phyloP scores from a whole-genome alignment of 2,888 invertebrate species.

The Nowickia ferox region DNA sequence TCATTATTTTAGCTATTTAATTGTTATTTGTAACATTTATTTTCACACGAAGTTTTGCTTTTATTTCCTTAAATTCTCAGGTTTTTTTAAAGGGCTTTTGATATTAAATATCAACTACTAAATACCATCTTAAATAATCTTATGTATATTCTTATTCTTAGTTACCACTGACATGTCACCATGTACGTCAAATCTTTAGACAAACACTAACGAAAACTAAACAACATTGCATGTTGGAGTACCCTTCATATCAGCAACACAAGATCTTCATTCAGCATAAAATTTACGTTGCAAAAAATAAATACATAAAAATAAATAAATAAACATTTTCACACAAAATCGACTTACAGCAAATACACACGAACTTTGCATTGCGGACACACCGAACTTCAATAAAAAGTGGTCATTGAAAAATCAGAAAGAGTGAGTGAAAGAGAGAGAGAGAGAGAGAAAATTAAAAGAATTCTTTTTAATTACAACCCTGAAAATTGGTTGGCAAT shows the following conservation, averaged over 20 bases:
- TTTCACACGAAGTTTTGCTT: too few species aligned
- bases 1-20: too few species aligned
- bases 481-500: slow-evolving; percentile 79
- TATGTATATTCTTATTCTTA: not conserved
- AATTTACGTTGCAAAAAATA: slow-evolving; percentile 14
- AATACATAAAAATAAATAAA: not conserved
- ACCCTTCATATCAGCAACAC: slow-evolving; percentile 60
- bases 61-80: not conserved
- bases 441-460: slow-evolving; percentile 1
- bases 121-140: not conserved
- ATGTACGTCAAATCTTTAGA: slow-evolving; percentile 37
- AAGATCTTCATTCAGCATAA: slow-evolving; percentile 46
- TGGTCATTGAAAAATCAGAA: not conserved
- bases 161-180: slow-evolving; percentile 54
- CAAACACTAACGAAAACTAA: not conserved
- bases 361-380: slow-evolving; percentile 21
- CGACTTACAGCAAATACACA: not conserved
- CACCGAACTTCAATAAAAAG: not conserved
- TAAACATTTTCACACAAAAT: slow-evolving; percentile 45
- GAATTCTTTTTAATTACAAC: slow-evolving; percentile 79
- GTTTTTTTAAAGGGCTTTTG: not conserved
- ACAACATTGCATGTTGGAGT: slow-evolving; percentile 54
- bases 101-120: not conserved
- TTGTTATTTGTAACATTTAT: too few species aligned
- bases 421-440: not conserved